These are phyloP conservation scores for Dasyurus viverrinus DNA, from an alignment of 2,113 vertebrate species.

Conservation along the genomic window DNA sequence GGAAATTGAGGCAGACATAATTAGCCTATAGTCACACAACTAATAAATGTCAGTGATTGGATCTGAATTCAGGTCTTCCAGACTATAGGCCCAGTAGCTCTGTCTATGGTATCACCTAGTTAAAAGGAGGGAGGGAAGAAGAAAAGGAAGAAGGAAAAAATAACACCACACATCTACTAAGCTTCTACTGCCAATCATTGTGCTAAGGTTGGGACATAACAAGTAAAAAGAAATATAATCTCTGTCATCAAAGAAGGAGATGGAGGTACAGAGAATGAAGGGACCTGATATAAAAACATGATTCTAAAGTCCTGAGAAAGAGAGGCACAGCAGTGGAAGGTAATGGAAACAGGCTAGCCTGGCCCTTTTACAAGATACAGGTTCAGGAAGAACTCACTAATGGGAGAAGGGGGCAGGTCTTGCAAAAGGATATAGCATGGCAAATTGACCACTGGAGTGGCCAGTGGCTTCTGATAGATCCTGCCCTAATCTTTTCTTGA, in stretches of 20 bases:
- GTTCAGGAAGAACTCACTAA: not conserved
- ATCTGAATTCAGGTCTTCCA: not conserved
- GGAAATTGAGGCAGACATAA: not conserved
- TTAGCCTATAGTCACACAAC: not conserved
- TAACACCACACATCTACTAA: not conserved
- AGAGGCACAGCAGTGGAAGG: not conserved
- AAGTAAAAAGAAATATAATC: not conserved
- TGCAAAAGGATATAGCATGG: not conserved
- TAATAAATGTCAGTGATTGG: not conserved
- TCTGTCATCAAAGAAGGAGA: not conserved
- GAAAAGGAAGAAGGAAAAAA: not conserved
- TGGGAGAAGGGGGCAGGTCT: not conserved
- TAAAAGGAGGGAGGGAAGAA: not conserved
- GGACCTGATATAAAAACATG: not conserved
- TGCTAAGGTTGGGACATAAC: not conserved
- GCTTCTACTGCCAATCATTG: not conserved
- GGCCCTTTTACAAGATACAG: not conserved
- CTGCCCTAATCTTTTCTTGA: not conserved
- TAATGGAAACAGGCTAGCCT: not conserved
- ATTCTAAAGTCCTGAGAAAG: not conserved
- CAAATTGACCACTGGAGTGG: not conserved
- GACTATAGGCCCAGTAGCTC: not conserved
- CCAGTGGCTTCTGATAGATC: not conserved
- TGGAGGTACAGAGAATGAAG: not conserved
- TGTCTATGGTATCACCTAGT: not conserved